Conservation (phyloP, 2,888 invertebrate genomes). For the Cenopis cana region DNA sequence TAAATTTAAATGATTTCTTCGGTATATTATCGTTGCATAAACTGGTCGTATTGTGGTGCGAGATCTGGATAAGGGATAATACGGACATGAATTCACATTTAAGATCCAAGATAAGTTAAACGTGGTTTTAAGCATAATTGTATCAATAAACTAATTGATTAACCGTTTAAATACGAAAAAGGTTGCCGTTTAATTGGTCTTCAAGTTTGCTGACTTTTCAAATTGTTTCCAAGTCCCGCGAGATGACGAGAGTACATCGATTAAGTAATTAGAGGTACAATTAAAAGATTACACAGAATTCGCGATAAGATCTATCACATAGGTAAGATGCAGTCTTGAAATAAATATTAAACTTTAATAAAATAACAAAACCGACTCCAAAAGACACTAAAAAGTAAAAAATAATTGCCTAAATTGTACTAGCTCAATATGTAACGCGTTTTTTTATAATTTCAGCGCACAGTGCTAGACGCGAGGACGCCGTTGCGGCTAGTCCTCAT, state of each 20-base stretch:
- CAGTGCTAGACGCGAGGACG: too few relatives aligned
- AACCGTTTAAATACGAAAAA: neutral
- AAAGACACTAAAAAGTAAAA: too few relatives aligned
- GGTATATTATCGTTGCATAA: conserved; percentile 15
- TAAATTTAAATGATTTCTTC: neutral
- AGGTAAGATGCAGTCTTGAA: too few relatives aligned
- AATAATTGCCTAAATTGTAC: too few relatives aligned
- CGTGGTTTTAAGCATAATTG: conserved; percentile 7
- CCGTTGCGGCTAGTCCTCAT: too few relatives aligned
- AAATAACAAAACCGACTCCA: too few relatives aligned
- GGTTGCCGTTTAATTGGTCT: neutral
- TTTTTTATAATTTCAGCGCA: too few relatives aligned
- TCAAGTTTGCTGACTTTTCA: neutral
- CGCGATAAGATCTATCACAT: too few relatives aligned
- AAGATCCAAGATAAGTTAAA: conserved; percentile 30
- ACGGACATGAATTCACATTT: conserved; percentile 28
- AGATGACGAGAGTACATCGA: neutral
- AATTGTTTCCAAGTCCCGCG: neutral
- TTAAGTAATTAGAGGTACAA: too few relatives aligned
- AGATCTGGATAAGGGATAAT: conserved; percentile 30
- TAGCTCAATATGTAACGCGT: too few relatives aligned
- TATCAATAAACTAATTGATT: conserved; percentile 19
- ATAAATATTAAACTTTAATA: too few relatives aligned
- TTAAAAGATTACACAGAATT: too few relatives aligned
- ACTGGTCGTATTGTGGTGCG: conserved; percentile 5